phyloP scores from a whole-genome alignment of 2,797 vertebrate genomes.

The Potorous gilbertii region DNA sequence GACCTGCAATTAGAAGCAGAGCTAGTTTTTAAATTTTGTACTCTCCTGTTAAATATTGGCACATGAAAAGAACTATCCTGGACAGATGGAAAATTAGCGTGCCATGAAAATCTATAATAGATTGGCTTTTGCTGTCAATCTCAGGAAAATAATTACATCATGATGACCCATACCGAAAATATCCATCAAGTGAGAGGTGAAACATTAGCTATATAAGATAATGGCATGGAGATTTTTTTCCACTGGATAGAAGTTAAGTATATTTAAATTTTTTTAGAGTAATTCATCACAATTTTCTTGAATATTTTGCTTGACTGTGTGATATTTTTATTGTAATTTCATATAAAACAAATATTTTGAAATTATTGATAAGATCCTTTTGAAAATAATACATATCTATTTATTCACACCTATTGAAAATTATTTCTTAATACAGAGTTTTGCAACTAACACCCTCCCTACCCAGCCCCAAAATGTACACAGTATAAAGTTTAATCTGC shows the following conservation, averaged over 20 bases:
- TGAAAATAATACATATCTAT: not conserved
- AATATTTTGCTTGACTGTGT: not conserved
- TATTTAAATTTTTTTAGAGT: constrained; percentile 26
- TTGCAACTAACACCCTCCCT: not conserved
- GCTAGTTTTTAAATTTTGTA: constrained; percentile 68
- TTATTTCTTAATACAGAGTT: not conserved
- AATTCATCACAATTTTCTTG: not conserved
- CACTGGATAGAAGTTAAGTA: constrained; percentile 25
- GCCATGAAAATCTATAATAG: constrained; percentile 85
- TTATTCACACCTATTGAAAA: not conserved
- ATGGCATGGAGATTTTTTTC: not conserved
- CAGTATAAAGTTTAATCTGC: not conserved
- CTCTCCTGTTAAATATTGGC: constrained; percentile 70
- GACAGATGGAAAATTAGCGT: constrained; percentile 88
- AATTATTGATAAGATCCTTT: not conserved
- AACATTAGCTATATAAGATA: constrained; percentile 36
- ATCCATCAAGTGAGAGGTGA: constrained; percentile 45
- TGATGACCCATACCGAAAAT: constrained; percentile 77
- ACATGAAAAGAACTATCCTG: constrained; percentile 76
- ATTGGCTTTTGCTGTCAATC: constrained; percentile 80
- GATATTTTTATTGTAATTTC: not conserved
- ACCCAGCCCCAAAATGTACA: not conserved
- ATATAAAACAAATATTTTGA: not conserved
- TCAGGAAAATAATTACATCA: constrained; percentile 83
- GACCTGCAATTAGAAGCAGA: constrained; percentile 72